These are phyloP conservation scores for Drosophila navojoa DNA, from an alignment of 1,140 invertebrate species.

Conservation along the genomic window DNA sequence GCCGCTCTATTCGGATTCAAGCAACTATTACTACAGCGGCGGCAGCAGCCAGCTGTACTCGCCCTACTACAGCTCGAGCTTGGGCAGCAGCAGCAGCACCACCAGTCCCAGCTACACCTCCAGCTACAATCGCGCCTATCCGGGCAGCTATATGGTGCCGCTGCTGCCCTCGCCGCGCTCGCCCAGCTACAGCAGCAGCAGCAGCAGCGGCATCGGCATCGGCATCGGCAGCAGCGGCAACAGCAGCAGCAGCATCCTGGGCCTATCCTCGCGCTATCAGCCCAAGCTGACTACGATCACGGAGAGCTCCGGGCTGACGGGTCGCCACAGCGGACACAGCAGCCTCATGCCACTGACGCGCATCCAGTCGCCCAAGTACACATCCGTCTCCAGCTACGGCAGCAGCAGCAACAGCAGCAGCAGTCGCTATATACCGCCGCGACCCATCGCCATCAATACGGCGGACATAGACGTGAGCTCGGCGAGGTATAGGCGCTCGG, in stretches of 20 bases:
- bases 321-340: slow-evolving; percentile 58
- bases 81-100: slow-evolving; percentile 42
- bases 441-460: slow-evolving; percentile 89
- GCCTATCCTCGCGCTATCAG: slow-evolving; percentile 86
- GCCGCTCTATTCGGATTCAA: slow-evolving; percentile 79
- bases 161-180: slow-evolving; percentile 56
- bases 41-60: slow-evolving; percentile 84
- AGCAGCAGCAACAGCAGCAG: slow-evolving; percentile 16
- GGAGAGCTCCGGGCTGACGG: slow-evolving; percentile 84
- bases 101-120: slow-evolving; percentile 61
- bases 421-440: slow-evolving; percentile 84
- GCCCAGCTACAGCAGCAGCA: slow-evolving; percentile 37
- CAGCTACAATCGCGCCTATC: slow-evolving; percentile 69
- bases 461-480: slow-evolving; percentile 92
- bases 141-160: slow-evolving; percentile 73
- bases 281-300: slow-evolving; percentile 90
- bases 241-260: slow-evolving; percentile 49
- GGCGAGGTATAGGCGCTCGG: slow-evolving; percentile 85
- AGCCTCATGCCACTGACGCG: slow-evolving; percentile 80
- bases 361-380: slow-evolving; percentile 84
- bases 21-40: slow-evolving; percentile 80
- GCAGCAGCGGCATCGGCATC: slow-evolving; percentile 28
- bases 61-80: slow-evolving; percentile 86
- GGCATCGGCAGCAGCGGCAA: slow-evolving; percentile 45
- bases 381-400: slow-evolving; percentile 37